A percentile compares a stretch with the other conserved stretches of the same genome.
Conservation (phyloP, 2,888 invertebrate genomes). For the Artemia sp. region DNA sequence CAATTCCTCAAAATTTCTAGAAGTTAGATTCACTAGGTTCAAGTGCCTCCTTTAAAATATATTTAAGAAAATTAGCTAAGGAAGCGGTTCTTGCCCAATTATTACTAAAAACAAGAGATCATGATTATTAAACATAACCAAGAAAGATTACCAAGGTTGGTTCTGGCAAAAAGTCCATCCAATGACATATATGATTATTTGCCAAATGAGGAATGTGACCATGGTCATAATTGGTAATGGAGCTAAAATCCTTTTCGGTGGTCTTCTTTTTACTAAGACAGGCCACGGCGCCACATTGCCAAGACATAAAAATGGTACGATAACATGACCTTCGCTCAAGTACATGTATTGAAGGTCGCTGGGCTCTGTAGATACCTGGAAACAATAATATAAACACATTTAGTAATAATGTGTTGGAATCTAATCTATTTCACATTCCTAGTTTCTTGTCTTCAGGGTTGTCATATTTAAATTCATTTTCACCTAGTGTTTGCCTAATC, state of each 20-base stretch:
- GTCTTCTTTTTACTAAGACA: slow-evolving; percentile 18
- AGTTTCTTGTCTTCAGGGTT: too few species aligned
- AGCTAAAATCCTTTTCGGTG: slow-evolving; percentile 20
- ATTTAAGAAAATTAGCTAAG: too few species aligned
- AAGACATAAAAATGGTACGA: slow-evolving; percentile 21
- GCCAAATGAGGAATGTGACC: slow-evolving; percentile 20
- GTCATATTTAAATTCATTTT: neutral
- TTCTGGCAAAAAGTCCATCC: slow-evolving; percentile 21
- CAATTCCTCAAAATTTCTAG: too few species aligned
- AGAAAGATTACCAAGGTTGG: slow-evolving; percentile 20
- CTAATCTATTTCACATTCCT: too few species aligned
- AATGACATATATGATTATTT: slow-evolving; percentile 17
- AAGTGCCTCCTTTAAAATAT: too few species aligned
- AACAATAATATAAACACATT: too few species aligned
- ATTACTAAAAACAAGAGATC: too few species aligned
- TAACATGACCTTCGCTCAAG: slow-evolving; percentile 11
- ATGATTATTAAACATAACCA: too few species aligned
- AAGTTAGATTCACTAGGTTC: too few species aligned
- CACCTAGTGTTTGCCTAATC: neutral
- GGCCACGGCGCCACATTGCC: slow-evolving; percentile 18
- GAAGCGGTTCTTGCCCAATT: too few species aligned
- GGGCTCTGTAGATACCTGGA: slow-evolving; percentile 20
- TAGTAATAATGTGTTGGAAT: too few species aligned
- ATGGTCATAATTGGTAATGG: slow-evolving; percentile 21
- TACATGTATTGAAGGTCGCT: slow-evolving; percentile 22